phyloP scores from a whole-genome alignment of 2,113 vertebrate species.

The Passer montanus region DNA sequence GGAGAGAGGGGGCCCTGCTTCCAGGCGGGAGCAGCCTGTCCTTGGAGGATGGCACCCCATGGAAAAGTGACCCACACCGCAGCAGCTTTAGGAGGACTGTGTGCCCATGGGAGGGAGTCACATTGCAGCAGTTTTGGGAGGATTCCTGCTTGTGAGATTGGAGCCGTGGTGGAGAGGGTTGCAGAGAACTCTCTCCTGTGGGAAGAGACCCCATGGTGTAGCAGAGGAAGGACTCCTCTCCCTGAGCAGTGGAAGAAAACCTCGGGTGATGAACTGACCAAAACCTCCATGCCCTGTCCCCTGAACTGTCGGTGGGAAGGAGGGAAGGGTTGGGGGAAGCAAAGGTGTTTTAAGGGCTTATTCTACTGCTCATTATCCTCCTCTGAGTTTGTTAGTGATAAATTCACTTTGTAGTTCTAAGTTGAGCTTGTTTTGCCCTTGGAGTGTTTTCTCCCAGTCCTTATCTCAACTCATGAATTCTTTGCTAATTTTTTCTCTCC shows the following conservation, averaged over 20 bases:
- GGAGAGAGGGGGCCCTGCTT: not conserved
- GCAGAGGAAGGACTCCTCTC: not conserved
- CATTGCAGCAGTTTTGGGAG: not conserved
- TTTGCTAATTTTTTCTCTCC: not conserved
- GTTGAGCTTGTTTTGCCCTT: not conserved
- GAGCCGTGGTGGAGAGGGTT: not conserved
- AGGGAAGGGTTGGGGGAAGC: not conserved
- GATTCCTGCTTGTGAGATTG: not conserved
- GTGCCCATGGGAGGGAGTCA: not conserved
- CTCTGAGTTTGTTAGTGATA: not conserved
- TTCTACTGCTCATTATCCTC: not conserved
- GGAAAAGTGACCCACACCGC: not conserved
- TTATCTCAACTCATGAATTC: not conserved
- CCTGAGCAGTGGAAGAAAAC: not conserved
- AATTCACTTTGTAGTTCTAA: not conserved
- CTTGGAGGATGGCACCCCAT: not conserved
- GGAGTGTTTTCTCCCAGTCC: not conserved
- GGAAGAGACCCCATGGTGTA: not conserved
- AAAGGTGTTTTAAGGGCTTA: not conserved
- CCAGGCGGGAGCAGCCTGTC: not conserved
- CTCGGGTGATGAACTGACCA: fast-evolving
- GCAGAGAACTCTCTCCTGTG: not conserved
- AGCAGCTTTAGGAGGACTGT: not conserved
- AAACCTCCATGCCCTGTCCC: not conserved
- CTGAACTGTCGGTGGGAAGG: fast-evolving